Evolutionary conservation across 1,140 invertebrate genomes (phyloP).

Genomic region (Trichonephila inaurata): DNA sequence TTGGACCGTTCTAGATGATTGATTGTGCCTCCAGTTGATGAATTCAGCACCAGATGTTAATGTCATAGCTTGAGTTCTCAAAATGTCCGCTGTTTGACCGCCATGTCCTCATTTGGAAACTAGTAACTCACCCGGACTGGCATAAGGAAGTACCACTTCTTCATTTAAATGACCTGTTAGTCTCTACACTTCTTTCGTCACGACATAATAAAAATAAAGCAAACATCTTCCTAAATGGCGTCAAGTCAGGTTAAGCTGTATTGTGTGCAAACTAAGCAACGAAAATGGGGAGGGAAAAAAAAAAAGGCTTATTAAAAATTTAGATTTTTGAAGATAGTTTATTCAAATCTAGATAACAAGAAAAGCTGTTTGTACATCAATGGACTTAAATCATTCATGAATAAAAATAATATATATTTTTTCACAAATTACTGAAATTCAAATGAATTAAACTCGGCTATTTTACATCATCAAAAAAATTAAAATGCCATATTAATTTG

Average conservation of each 20-base stretch:
- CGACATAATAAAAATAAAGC: background rate
- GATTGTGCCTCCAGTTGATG: background rate
- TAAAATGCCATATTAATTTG: too few species aligned
- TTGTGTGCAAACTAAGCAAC: too few species aligned
- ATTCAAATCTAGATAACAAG: too few species aligned
- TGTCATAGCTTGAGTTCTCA: background rate
- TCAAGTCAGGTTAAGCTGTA: background rate
- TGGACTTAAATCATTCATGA: too few species aligned
- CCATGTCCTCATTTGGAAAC: slow-evolving; percentile 13
- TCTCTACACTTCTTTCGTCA: background rate
- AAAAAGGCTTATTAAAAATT: too few species aligned
- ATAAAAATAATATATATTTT: too few species aligned
- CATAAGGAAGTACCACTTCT: background rate
- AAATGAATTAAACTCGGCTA: too few species aligned
- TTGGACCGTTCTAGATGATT: background rate
- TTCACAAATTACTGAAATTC: too few species aligned
- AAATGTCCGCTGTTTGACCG: slow-evolving; percentile 19
- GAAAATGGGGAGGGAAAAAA: too few species aligned
- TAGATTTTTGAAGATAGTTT: too few species aligned
- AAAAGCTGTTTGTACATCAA: too few species aligned
- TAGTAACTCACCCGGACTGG: slow-evolving; percentile 4
- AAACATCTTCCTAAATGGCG: background rate
- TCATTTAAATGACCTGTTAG: background rate
- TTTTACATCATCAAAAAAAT: too few species aligned
- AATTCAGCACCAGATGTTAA: background rate